Base-by-base conservation (phyloP, 2,113 vertebrate species). In the Oenanthe melanoleuca region DNA sequence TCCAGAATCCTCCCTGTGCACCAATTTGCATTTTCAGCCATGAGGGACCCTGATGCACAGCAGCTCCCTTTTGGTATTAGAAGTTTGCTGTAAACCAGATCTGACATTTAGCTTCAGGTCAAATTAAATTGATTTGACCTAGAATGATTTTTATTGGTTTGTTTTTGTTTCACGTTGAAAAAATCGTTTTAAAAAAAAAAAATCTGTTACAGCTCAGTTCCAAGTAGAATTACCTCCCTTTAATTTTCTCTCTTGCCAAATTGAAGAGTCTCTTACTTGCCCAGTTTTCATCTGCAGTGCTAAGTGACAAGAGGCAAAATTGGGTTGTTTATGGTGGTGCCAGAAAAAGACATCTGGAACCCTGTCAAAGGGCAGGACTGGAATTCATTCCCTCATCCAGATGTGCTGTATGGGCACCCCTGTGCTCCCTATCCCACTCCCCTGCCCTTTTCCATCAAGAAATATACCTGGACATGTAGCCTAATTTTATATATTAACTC, bases 121-220 rank as follows among this genome's bases (percentile, higher is more conserved):
- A 93, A 73, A 92, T 92, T 50, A 80, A 86, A 95, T 95, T 84
- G 86, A 91, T 95, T 94, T 97, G 80, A 88, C 82, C 91, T 91
- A 93, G 72, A 92, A 94, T 90, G 59, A 88, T 95, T 96, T 93
- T 78, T 92, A 90, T 86, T 92, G 70, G 55, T 86, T 96, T 96
- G 66, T 17, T 82, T 95, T 92, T n/a, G 33, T 85, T 95, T 82
- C 47, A 55, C 5, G 15, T 66, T 60, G 59, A 88, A 83, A 61
- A 79, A 88, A 81, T 75, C 55, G 0, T 81, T 72, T 37, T 9
- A 7, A 34, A 82, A 31, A 49, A 60, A 50, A 60, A 71, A 61
- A 66, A 61, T 26, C 79, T 88, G 55, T 86, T 73, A 31, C 33
- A 66, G 71, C 75, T 93, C 64, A 28, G 10, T 86, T 90, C 75